These are phyloP conservation scores for Pammene aurita DNA, from an alignment of 2,888 invertebrate species.

Conservation along the genomic window DNA sequence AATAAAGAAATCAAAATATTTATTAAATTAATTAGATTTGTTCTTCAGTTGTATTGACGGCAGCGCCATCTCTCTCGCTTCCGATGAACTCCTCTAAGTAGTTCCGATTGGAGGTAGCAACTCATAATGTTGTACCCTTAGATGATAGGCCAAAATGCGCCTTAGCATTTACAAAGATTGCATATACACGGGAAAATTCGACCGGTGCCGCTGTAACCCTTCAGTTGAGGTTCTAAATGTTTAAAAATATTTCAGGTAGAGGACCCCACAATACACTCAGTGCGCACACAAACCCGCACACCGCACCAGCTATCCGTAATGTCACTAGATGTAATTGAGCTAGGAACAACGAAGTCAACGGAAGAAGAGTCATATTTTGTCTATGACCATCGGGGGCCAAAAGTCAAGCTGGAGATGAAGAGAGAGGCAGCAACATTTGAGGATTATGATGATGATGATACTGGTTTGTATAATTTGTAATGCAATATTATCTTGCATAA, in stretches of 20 bases:
- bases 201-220: no score
- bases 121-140: no score
- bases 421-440: conserved; percentile 55
- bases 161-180: no score
- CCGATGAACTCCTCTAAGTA: no score
- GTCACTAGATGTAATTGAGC: conserved; percentile 49
- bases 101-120: no score
- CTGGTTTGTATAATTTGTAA: conserved; percentile 7
- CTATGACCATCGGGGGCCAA: conserved; percentile 31
- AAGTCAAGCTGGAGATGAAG: conserved; percentile 62
- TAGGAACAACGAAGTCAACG: conserved; percentile 42
- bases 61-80: no score
- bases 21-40: no score
- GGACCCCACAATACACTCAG: conserved; percentile 49
- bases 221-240: no score
- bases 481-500: background rate
- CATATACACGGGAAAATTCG: no score
- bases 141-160: no score
- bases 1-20: no score
- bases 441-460: conserved; percentile 53
- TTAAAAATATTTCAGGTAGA: conserved; percentile 49
- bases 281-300: conserved; percentile 47
- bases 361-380: conserved; percentile 44
- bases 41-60: no score
- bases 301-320: conserved; percentile 48